Evolutionary conservation across 2,888 invertebrate genomes (phyloP), one percentile per base, ranked within the genome.

Genomic region (Apocheima hispidaria): DNA sequence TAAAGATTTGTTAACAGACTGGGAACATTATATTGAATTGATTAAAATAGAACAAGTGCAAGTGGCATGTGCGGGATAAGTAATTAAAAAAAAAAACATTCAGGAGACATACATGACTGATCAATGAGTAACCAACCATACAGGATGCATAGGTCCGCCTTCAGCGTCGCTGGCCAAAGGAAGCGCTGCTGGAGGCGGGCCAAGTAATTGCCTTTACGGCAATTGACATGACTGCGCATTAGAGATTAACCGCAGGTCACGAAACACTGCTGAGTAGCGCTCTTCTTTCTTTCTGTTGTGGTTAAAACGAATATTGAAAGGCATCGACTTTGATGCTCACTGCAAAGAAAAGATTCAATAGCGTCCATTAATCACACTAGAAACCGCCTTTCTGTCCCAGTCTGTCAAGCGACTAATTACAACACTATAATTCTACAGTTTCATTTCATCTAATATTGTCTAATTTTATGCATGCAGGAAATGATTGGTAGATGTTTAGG

Each of bases 181-280:
- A 76, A 75, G 65, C 60, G 60, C 49, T 66, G 60, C 49, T 66
- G 74, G 71, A 71, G 74, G 71, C 72, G 71, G 75, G 35, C 66
- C 61, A 14, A 69, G 71, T 70, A 77, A 79, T 76, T 76, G 63
- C 68, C 60, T 72, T 75, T 71, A 65, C 63, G 60, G 65, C 73
- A 75, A 70, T 73, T 70, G 72, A 56, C 68, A 65, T 69, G 53
- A 38, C 46, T 53, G 56, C 36, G 23, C 51, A 63, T 60, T 62
- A 41, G 23, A 40, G 21, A 52, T 26, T 36, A 28, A 41, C 40
- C 38, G 18, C 33, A 21, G 10, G 9, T 49, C 35, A 23, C 49
- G 49, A 21, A 35, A 21, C 14, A 2, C 7, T 23, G 14, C 16
- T 49, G 35, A 33, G 20, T 48, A 33, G 20, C n/a, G 7, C 28